Conservation (phyloP, 92 coral and sea anemone genomes). For the Phenganax subtilis region DNA sequence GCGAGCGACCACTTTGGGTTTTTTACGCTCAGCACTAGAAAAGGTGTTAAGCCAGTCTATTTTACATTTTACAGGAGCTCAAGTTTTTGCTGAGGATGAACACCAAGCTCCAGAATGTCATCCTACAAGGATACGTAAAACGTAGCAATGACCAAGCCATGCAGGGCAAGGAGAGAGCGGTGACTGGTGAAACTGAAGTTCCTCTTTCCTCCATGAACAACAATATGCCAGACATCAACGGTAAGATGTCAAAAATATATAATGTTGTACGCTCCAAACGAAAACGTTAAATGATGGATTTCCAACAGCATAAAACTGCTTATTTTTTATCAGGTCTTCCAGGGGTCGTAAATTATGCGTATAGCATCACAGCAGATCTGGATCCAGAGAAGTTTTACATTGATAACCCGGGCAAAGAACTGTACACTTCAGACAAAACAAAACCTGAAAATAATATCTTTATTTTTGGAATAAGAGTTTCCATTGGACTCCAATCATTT, state of each 20-base stretch:
- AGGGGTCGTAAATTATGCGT: neutral
- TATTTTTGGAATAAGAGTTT: neutral
- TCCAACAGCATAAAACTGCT: neutral
- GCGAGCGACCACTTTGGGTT: neutral
- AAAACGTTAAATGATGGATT: neutral
- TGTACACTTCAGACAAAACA: slow-evolving; percentile 22
- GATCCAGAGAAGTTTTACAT: slow-evolving; percentile 26
- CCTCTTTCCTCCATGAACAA: neutral
- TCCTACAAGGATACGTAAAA: slow-evolving; percentile 4
- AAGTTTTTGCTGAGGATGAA: slow-evolving; percentile 1
- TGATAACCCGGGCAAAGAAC: slow-evolving; percentile 29
- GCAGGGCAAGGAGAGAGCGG: slow-evolving; percentile 26
- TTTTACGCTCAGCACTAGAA: neutral
- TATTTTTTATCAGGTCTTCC: neutral
- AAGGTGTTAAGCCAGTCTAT: no score
- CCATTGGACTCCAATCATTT: neutral
- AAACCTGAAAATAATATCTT: slow-evolving; percentile 19
- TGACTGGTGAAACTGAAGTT: slow-evolving; percentile 12
- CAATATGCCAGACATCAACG: neutral
- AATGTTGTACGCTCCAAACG: neutral
- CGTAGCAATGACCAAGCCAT: slow-evolving; percentile 10
- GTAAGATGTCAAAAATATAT: slow-evolving; percentile 5
- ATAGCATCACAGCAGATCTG: neutral
- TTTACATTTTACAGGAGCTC: neutral
- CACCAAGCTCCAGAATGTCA: neutral